Conservation (phyloP, 2,888 invertebrate species). For the Chloroclysta siterata region DNA sequence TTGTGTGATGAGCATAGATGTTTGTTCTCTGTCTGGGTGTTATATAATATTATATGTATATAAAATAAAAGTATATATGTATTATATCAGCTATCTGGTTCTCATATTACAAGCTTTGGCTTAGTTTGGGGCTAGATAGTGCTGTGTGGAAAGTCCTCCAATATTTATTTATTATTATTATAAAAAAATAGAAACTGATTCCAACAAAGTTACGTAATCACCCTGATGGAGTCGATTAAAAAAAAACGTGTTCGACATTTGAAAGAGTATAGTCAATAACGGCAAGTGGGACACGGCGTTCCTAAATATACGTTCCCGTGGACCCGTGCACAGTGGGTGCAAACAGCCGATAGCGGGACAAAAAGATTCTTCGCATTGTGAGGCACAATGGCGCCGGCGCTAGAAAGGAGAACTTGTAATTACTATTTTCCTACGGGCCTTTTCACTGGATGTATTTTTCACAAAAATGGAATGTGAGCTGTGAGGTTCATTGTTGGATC, state of each 20-base stretch:
- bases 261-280: constrained; percentile 53
- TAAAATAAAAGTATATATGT: too few relatives aligned
- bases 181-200: too few relatives aligned
- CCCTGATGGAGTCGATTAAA: too few relatives aligned
- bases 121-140: too few relatives aligned
- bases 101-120: too few relatives aligned
- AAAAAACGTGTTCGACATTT: not conserved
- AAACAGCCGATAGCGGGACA: constrained; percentile 80
- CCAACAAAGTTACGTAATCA: too few relatives aligned
- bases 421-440: constrained; percentile 81
- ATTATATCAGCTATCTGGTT: too few relatives aligned
- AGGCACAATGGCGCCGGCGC: constrained; percentile 71
- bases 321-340: constrained; percentile 69
- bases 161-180: too few relatives aligned
- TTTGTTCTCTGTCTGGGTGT: too few relatives aligned
- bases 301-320: constrained; percentile 62
- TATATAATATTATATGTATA: too few relatives aligned
- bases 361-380: constrained; percentile 83
- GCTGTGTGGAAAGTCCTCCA: too few relatives aligned
- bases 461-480: constrained; percentile 69
- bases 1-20: too few relatives aligned
- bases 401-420: constrained; percentile 79
- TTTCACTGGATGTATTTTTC: constrained; percentile 78
- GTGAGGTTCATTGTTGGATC: constrained; percentile 58
- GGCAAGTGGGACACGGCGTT: constrained; percentile 46